Base-by-base conservation (phyloP, 2,888 invertebrate genomes). In the Drosophila leonis region DNA sequence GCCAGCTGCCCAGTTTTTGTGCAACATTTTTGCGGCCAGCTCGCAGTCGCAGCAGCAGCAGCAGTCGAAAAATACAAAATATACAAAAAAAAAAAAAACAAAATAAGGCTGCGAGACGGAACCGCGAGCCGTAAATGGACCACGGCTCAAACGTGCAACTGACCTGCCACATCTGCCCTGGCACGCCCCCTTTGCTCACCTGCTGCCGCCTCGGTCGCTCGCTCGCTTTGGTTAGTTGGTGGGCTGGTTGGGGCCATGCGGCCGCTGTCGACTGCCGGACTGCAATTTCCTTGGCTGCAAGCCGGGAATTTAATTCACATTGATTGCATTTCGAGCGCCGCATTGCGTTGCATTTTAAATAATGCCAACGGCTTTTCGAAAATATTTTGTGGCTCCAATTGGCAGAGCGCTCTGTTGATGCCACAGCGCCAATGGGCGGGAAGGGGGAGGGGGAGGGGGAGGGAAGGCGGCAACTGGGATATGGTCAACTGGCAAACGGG, bases 321-420 rank as follows among this genome's bases (percentile, higher is more conserved):
- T 84, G 84, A 84, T 84, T 84, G 89, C 84, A 84, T 84, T 84
- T 84, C 88, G 72, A 75, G 88, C 88, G 82, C 79, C 84, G 84
- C 89, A 84, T 83, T 84, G 84, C 84, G 88, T 87, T 89, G 84
- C 84, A 84, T 89, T 89, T 84, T 89, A 84, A 84, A 84, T 84
- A 84, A 83, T 89, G 89, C 83, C 89, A 88, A 86, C 78, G 83
- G 83, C 86, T 88, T 88, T 88, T 86, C 75, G 79, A 68, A 78
- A 82, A 74, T 80, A 88, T 83, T 88, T 83, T 83, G 72, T 76
- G 65, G 80, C 85, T 79, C 65, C 60, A 33, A 51, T 69, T 63
- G 41, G 44, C 56, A 51, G 51, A 33, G 44, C 51, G 39, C 37
- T 41, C 27, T 39, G 15, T 37, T 49, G 49, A 49, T 33, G 49